Percentiles rank a stretch among this genome's conserved stretches.
Conservation (phyloP, 2,797 vertebrate species). For the Urosaurus nigricauda region DNA sequence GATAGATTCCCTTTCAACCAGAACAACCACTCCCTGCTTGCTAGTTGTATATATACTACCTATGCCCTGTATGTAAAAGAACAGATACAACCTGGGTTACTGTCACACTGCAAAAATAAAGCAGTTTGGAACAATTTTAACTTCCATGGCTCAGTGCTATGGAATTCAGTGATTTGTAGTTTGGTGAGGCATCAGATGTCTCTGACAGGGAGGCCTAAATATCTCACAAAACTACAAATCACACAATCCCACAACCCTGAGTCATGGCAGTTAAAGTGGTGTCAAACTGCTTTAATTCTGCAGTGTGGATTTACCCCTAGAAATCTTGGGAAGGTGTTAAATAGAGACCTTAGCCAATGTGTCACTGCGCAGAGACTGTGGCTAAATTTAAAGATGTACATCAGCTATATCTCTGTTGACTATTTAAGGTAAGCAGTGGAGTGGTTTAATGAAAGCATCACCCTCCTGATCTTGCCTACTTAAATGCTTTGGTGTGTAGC, state of each 20-base stretch:
- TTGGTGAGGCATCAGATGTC: too few relatives aligned
- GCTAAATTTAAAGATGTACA: slow-evolving; percentile 67
- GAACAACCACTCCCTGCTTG: too few relatives aligned
- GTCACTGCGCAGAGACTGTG: slow-evolving; percentile 30
- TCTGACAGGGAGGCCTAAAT: too few relatives aligned
- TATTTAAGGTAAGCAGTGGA: slow-evolving; percentile 53
- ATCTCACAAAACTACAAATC: too few relatives aligned
- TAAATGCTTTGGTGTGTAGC: slow-evolving; percentile 19
- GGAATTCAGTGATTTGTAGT: too few relatives aligned
- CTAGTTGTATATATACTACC: neutral
- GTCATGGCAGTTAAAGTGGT: too few relatives aligned
- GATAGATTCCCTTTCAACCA: neutral
- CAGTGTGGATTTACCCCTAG: slow-evolving; percentile 8
- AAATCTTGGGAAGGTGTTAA: slow-evolving; percentile 45
- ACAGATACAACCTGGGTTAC: neutral
- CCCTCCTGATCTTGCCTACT: slow-evolving; percentile 59
- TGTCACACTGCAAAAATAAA: too few relatives aligned
- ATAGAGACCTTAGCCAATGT: slow-evolving; percentile 56
- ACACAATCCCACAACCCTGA: too few relatives aligned
- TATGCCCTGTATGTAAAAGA: neutral
- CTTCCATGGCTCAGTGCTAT: too few relatives aligned
- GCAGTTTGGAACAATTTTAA: too few relatives aligned
- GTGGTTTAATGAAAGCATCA: slow-evolving; percentile 50
- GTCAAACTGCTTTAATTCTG: too few relatives aligned
- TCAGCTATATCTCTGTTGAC: slow-evolving; percentile 55